Base-by-base conservation (phyloP, 2,113 vertebrate genomes). In the Pionites leucogaster region DNA sequence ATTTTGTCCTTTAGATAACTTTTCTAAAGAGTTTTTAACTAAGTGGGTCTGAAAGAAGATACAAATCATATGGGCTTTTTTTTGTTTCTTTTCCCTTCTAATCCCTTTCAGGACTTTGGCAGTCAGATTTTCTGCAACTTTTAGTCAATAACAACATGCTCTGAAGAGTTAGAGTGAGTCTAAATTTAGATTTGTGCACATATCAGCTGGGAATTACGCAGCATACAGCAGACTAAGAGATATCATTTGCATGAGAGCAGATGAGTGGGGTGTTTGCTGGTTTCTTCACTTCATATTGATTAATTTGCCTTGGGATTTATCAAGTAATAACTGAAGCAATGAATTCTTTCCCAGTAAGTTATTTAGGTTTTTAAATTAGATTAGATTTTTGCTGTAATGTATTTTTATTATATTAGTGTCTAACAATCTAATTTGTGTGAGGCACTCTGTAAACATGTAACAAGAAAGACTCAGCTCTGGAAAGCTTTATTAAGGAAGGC, bases 221-320 rank as follows among this genome's bases (percentile, higher is more conserved):
- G 88, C 75, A 67, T 50, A 74, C 5, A 1, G 63, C 63, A 72
- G 42, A 76, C 60, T 53, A 65, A 60, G 86, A 86, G 91, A 85
- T 86, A 81, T 19, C 59, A 59, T 94, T 91, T 95, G 67, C 80
- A 91, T 87, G 35, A 90, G 5, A 84, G 62, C n/a, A 92, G 65
- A 93, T 76, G 57, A 93, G 37, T 89, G 77, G 84, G 95, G 78
- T 86, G 70, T 80, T 95, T 88, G 63, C 55, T 86, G 29, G 0
- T 25, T 86, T 93, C 88, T 85, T 82, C 88, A 77, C 63, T 90
- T 92, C 27, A 39, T 85, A 89, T 83, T 94, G 90, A 97, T 95
- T 90, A 85, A 96, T 86, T 96, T 96, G 59, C 65, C 70, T 76
- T 94, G 95, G 86, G 95, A 96, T 82, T 95, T 93, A 93, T 95